Evolutionary conservation across 2,888 invertebrate genomes (phyloP), one percentile per base, ranked within the genome.

Genomic region (Agrotis clavis): DNA sequence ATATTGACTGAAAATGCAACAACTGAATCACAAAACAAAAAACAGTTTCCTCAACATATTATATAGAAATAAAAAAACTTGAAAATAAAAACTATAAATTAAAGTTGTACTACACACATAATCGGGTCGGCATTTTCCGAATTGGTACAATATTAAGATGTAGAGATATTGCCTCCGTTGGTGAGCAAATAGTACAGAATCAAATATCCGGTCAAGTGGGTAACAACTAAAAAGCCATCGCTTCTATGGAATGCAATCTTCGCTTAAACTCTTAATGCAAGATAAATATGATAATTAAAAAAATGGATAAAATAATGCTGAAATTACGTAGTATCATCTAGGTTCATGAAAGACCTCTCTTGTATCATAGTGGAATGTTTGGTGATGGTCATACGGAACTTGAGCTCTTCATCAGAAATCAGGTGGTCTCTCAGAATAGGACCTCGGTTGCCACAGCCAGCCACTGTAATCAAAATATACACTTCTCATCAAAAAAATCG

Each of bases 391-490:
- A 94, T 86, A 0, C 92, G 90, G 88, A 95, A 93, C 82, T 89
- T 92, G 35, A 96, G 89, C 68, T 94, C 94, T 2, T 96, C 95
- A 68, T 96, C 96, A 0, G 91, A 85, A 1, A 94, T 76, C 25
- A 97, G 86, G 67, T 95, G 90, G 1, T 87, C 66, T 16, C 83
- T 60, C 1, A 71, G 74, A n/a, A 97, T 90, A 0, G 92, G 91
- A 1, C 87, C 83, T n/a, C 90, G 87, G 84, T 96, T 96, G 16
- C 92, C 95, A 75, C 97, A 97, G 0, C 97, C 96, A 0, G 90
- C 95, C 81, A 96, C 96, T 92, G 93, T 77, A 90, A 92, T 11
- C 0, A 54, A 18, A 77, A 66, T 56, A 50, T n/a, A n/a, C n/a
- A n/a, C n/a, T n/a, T n/a, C n/a, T n/a, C n/a, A n/a, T n/a, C n/a